phyloP scores from a whole-genome alignment of 1,140 invertebrate species.

The Temnothorax longispinosus region DNA sequence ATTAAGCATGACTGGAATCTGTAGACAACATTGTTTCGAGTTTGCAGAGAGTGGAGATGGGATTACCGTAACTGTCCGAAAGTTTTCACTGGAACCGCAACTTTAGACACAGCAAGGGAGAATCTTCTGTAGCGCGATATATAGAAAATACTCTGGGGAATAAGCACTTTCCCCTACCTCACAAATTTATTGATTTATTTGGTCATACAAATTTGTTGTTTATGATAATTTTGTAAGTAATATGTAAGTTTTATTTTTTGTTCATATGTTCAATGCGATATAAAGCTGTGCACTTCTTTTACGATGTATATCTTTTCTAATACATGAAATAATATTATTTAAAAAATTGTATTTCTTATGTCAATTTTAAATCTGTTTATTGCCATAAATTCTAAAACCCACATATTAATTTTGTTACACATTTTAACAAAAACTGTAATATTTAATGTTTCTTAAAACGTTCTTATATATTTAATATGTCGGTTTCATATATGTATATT shows the following conservation, averaged over 20 bases:
- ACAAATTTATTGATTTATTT: conserved; percentile 19
- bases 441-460: background rate
- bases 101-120: background rate
- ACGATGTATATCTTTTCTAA: background rate
- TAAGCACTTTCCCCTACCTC: background rate
- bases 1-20: conserved; percentile 51
- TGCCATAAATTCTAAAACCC: background rate
- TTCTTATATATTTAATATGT: conserved; percentile 8
- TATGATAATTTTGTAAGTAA: background rate
- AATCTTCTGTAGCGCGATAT: background rate
- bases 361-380: background rate
- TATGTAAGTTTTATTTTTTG: background rate
- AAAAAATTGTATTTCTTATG: background rate
- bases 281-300: background rate
- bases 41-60: conserved; percentile 16
- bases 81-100: conserved; percentile 43
- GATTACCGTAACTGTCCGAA: conserved; percentile 47
- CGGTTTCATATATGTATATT: background rate
- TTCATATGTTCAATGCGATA: background rate
- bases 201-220: background rate
- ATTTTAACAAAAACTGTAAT: background rate
- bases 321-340: background rate
- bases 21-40: conserved; percentile 47
- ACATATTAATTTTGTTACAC: background rate
- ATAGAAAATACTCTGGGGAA: background rate